Conservation (phyloP, 2,113 vertebrate genomes). For the Callaeas wilsoni region DNA sequence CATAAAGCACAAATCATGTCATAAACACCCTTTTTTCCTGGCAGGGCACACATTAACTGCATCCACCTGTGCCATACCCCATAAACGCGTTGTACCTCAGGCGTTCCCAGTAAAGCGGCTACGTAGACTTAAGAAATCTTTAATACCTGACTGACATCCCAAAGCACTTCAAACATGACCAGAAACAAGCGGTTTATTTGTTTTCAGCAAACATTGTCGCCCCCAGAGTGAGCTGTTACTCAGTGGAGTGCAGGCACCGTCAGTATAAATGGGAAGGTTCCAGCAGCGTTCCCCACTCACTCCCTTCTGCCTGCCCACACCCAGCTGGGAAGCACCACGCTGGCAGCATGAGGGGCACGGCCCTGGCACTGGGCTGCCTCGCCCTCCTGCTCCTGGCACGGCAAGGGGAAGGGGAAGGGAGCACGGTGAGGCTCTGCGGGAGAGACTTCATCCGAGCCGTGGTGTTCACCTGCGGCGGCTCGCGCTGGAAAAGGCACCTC, state of each 20-base stretch:
- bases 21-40: not conserved
- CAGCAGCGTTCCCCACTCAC: not conserved
- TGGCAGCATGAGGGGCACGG: conserved; percentile 18
- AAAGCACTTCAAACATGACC: not conserved
- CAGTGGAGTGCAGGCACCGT: not conserved
- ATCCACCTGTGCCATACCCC: not conserved
- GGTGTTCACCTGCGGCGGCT: conserved; percentile 84
- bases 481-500: conserved; percentile 78
- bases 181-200: not conserved
- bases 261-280: conserved; percentile 44
- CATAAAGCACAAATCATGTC: not conserved
- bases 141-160: not conserved
- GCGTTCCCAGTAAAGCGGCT: not conserved
- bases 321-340: rapidly evolving
- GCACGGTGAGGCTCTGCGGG: conserved; percentile 77
- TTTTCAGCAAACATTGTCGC: conserved; percentile 43
- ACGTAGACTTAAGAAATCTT: not conserved
- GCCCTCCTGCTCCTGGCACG: not conserved
- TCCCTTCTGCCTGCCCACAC: not conserved
- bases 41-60: not conserved
- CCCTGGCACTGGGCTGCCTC: not conserved
- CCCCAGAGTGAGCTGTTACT: not conserved
- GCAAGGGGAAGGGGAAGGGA: conserved; percentile 38
- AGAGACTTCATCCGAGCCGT: conserved; percentile 79
- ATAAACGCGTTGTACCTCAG: not conserved